Base-by-base conservation (phyloP, 2,888 invertebrate species). In the Platycnemis pennipes region DNA sequence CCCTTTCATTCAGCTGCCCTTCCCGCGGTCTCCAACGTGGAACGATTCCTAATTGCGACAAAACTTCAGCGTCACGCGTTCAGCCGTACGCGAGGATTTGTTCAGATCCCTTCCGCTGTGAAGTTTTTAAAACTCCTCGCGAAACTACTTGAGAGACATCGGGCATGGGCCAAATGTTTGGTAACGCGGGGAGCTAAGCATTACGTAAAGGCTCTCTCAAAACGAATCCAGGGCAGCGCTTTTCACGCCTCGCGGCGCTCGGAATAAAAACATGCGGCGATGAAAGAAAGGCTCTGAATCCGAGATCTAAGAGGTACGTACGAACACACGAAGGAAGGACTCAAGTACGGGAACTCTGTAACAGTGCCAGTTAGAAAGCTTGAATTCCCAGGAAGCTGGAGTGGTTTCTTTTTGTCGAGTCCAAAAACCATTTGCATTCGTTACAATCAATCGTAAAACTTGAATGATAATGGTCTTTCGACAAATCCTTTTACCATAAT, bases 191-290 rank as follows among this genome's bases (percentile, higher is more conserved):
- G 77, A 37, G 77, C 77, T 7, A 5, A 37, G 31, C 77, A 37
- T 77, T 77, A 77, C 77, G 77, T 37, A 77, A 77, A 77, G 77
- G 3, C 37, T 37, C 31, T 37, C 37, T 37, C 77, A 77, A 37
- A 77, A 77, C 77, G 77, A 77, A 77, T 77, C 13, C 37, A 77
- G 77, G 77, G 77, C 77, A 77, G 37, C 37, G 11, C 2, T 77
- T 77, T 77, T 37, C 77, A 77, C 37, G 77, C 31, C 77, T 77
- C 77, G 77, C 37, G 77, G 77, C 77, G 77, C 77, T 77, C 5
- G 77, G 77, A 37, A 37, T 77, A 77, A 77, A 77, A 77, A 77
- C 77, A 77, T 13, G 37, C 37, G 31, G 77, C 31, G 77, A 77
- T 77, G 77, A 77, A 77, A 77, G 77, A 37, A 77, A 77, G 77